A percentile compares a stretch with the other conserved stretches of the same genome.
These are phyloP conservation scores for Lepus americanus DNA, from an alignment of 2,113 vertebrate species.

Conservation along the genomic window DNA sequence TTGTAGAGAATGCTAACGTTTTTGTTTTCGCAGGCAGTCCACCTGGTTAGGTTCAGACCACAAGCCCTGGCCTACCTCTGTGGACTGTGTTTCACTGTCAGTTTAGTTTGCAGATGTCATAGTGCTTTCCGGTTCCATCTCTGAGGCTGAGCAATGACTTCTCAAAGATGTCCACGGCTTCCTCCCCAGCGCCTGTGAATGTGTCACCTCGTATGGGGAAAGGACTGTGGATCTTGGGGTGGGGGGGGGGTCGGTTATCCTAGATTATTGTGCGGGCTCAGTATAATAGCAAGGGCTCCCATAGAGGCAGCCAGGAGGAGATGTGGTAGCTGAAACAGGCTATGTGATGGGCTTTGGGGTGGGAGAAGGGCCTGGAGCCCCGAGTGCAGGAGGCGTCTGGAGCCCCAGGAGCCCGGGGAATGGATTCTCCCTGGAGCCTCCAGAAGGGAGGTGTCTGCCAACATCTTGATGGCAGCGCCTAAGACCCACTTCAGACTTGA, in stretches of 20 bases:
- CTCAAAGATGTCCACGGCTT: neutral
- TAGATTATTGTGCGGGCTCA: neutral
- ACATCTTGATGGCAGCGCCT: neutral
- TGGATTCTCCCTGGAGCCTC: neutral
- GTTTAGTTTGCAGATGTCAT: neutral
- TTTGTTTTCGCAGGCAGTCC: neutral
- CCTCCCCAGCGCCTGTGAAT: neutral
- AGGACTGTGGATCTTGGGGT: neutral
- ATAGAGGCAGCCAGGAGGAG: neutral
- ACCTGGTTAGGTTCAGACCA: neutral
- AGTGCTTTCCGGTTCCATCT: neutral
- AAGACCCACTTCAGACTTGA: neutral
- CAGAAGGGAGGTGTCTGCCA: neutral
- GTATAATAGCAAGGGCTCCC: neutral
- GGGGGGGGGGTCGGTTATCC: neutral
- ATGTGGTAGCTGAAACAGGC: neutral
- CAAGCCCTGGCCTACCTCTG: neutral
- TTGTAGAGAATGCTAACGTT: neutral
- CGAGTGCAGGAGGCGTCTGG: neutral
- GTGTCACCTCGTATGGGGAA: neutral
- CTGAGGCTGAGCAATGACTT: neutral
- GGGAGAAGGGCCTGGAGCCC: neutral
- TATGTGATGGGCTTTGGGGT: neutral
- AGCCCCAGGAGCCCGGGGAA: neutral
- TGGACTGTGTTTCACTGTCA: neutral